A percentile compares a stretch with the other conserved stretches of the same genome.
Conservation (phyloP, 2,113 vertebrate genomes). For the Prionailurus viverrinus region DNA sequence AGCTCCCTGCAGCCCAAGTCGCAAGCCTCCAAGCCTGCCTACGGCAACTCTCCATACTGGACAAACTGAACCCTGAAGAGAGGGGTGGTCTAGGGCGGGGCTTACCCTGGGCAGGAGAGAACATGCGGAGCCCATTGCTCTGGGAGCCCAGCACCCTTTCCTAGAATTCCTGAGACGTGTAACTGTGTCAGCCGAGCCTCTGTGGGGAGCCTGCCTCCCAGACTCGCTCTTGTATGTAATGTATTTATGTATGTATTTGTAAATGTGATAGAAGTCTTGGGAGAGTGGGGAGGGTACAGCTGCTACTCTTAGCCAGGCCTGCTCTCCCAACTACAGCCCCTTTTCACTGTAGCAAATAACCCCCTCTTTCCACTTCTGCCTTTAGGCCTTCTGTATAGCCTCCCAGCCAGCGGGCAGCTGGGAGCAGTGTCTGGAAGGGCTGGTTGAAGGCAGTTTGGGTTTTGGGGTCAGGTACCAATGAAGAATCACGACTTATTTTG, state of each 20-base stretch:
- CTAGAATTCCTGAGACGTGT: conserved; percentile 67
- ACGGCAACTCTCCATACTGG: conserved; percentile 91
- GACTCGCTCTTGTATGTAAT: conserved; percentile 90
- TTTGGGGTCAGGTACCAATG: conserved; percentile 34
- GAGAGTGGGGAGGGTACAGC: conserved; percentile 80
- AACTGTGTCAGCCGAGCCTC: conserved; percentile 84
- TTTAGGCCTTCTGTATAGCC: conserved; percentile 39
- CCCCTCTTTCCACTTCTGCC: conserved; percentile 39
- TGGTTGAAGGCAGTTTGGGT: conserved; percentile 55
- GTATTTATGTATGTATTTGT: conserved; percentile 93
- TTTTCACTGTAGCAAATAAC: conserved; percentile 68
- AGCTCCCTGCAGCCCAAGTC: conserved; percentile 91
- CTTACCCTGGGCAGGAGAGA: conserved; percentile 63
- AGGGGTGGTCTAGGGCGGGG: neutral
- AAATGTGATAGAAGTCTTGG: conserved; percentile 89
- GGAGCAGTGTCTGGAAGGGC: conserved; percentile 38
- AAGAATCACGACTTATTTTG: conserved; percentile 67
- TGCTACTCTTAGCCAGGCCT: conserved; percentile 80
- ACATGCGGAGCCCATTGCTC: conserved; percentile 70
- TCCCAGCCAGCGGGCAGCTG: conserved; percentile 47
- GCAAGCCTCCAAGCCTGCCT: conserved; percentile 90
- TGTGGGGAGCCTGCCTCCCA: conserved; percentile 82
- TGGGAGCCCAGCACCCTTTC: conserved; percentile 68
- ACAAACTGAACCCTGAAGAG: conserved; percentile 85
- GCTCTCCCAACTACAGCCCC: conserved; percentile 70